A percentile compares a stretch with the other conserved stretches of the same genome.
Conservation (phyloP, 1,140 invertebrate species). For the Adelges cooleyi region DNA sequence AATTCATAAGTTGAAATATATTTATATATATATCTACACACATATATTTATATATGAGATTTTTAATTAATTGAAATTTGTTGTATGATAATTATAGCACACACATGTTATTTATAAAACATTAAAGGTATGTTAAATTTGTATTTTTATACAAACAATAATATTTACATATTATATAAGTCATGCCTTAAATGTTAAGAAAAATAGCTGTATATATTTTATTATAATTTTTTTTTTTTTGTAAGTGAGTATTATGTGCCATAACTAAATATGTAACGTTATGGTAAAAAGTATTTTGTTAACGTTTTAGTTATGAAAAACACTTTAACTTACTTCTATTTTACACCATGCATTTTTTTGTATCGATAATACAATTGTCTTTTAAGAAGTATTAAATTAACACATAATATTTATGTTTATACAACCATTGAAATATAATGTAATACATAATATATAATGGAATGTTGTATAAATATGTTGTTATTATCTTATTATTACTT, state of each 20-base stretch:
- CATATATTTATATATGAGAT: too few relatives aligned
- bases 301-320: not conserved
- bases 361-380: slow-evolving; percentile 21
- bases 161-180: too few relatives aligned
- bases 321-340: slow-evolving; percentile 5
- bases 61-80: too few relatives aligned
- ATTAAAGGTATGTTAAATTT: too few relatives aligned
- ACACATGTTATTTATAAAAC: too few relatives aligned
- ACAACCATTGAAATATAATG: slow-evolving; percentile 8
- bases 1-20: too few relatives aligned
- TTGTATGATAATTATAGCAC: too few relatives aligned
- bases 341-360: not conserved
- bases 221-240: too few relatives aligned
- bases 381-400: slow-evolving; percentile 18
- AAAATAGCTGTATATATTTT: too few relatives aligned
- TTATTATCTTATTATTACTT: slow-evolving; percentile 9
- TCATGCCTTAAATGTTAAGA: too few relatives aligned
- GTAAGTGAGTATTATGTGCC: slow-evolving; percentile 2
- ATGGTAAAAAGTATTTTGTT: slow-evolving; percentile 20
- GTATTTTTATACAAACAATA: too few relatives aligned
- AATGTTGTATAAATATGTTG: slow-evolving; percentile 8
- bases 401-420: slow-evolving; percentile 12
- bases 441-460: slow-evolving; percentile 5
- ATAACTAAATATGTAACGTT: slow-evolving; percentile 21
- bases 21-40: too few relatives aligned